Percentiles rank a stretch among this genome's conserved stretches.
These are phyloP conservation scores for Calyptomena viridis DNA, from an alignment of 2,113 vertebrate species.

Conservation along the genomic window DNA sequence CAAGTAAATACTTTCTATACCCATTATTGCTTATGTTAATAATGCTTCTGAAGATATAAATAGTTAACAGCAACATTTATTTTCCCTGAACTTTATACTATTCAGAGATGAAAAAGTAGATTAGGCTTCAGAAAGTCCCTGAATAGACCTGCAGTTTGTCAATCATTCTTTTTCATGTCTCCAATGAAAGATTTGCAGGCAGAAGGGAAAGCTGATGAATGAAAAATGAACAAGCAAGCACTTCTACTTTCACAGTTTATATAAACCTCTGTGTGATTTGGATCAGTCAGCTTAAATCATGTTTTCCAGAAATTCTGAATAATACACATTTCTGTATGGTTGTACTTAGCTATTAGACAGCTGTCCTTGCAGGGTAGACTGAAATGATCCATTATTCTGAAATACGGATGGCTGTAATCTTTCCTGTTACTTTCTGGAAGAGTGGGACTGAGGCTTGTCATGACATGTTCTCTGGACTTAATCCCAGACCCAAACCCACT, in stretches of 20 bases:
- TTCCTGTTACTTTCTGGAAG: not conserved
- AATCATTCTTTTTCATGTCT: not conserved
- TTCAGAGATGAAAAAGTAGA: not conserved
- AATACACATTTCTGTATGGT: not conserved
- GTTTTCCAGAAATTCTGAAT: not conserved
- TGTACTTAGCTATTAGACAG: not conserved
- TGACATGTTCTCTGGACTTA: not conserved
- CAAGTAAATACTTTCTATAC: not conserved
- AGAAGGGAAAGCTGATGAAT: not conserved
- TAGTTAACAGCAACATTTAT: not conserved
- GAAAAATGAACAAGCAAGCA: not conserved
- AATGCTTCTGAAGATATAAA: not conserved
- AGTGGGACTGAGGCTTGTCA: not conserved
- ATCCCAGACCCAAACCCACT: not conserved
- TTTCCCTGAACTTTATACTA: not conserved
- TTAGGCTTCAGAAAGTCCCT: not conserved
- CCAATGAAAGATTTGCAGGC: not conserved
- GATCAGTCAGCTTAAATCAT: conserved; percentile 7
- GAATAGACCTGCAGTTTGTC: conserved; percentile 11
- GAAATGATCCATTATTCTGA: not conserved
- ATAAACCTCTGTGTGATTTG: not conserved
- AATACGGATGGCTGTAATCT: not conserved
- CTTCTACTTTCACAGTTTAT: not conserved
- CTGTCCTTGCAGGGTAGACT: not conserved
- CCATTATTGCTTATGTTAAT: not conserved